Percentiles rank a stretch among this genome's conserved stretches.
These are phyloP conservation scores for Syngnathoides biaculeatus DNA, from an alignment of 2,113 vertebrate genomes.

Conservation along the genomic window DNA sequence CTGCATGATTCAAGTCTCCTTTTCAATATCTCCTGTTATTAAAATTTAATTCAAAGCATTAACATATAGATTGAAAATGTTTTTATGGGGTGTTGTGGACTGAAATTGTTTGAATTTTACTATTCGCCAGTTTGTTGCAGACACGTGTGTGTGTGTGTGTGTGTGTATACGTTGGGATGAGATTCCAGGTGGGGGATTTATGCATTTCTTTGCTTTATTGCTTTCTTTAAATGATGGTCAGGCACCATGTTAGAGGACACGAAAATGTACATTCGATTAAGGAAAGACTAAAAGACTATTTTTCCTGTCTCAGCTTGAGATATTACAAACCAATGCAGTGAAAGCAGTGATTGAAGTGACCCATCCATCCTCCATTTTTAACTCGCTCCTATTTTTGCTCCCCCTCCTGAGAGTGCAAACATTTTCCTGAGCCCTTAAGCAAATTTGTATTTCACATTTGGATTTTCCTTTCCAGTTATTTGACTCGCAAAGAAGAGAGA, in stretches of 20 bases:
- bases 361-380: conserved; percentile 47
- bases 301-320: conserved; percentile 38
- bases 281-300: conserved; percentile 50
- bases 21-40: conserved; percentile 99
- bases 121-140: conserved; percentile 68
- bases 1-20: conserved; percentile 98
- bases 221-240: conserved; percentile 67
- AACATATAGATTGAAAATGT: conserved; percentile 99
- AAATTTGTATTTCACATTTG: conserved; percentile 65
- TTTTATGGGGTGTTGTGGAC: conserved; percentile 78
- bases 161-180: conserved; percentile 14
- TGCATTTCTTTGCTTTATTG: conserved; percentile 71
- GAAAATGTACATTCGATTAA: conserved; percentile 67
- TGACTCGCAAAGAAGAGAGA: conserved; percentile 36
- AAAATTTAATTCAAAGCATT: conserved; percentile 99
- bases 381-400: conserved; percentile 68
- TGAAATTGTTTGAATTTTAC: conserved; percentile 75
- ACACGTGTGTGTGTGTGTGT: conserved; percentile 49
- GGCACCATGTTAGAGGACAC: conserved; percentile 57
- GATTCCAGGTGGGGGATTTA: conserved; percentile 41
- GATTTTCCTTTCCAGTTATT: conserved; percentile 38
- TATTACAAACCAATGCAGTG: conserved; percentile 57
- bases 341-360: conserved; percentile 62
- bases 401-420: conserved; percentile 50
- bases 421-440: conserved; percentile 61